These are phyloP conservation scores for Aphaenogaster floridana DNA, from an alignment of 1,140 invertebrate genomes.

Conservation along the genomic window DNA sequence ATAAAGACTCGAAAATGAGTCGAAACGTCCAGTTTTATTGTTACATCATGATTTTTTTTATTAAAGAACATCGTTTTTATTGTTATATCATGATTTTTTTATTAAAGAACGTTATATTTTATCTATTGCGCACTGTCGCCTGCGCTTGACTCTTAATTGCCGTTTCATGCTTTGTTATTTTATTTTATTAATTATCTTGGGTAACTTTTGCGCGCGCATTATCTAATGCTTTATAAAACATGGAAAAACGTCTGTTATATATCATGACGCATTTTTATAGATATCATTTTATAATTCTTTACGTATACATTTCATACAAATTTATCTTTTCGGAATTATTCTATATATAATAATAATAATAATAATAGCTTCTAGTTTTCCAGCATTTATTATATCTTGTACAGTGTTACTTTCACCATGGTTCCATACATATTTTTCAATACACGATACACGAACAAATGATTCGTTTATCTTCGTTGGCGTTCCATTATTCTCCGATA, in stretches of 20 bases:
- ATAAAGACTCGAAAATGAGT: too few species aligned
- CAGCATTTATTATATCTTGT: too few species aligned
- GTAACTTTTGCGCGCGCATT: background rate
- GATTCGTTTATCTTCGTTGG: background rate
- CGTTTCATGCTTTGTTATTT: too few species aligned
- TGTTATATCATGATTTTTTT: too few species aligned
- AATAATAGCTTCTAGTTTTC: background rate
- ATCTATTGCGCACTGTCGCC: too few species aligned
- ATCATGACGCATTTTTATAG: background rate
- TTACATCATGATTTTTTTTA: too few species aligned
- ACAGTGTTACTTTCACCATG: background rate
- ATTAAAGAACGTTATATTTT: too few species aligned
- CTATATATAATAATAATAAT: background rate
- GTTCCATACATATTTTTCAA: background rate
- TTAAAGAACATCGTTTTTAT: too few species aligned
- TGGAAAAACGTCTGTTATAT: background rate
- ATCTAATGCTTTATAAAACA: background rate
- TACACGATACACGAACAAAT: background rate
- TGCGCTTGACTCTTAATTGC: too few species aligned
- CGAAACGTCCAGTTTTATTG: too few species aligned
- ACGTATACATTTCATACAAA: background rate
- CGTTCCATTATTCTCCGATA: background rate
- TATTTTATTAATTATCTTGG: background rate
- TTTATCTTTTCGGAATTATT: background rate
- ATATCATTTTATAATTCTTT: background rate